These are phyloP conservation scores for Chlamydotis undulata DNA, from an alignment of 2,113 vertebrate species.

Conservation along the genomic window DNA sequence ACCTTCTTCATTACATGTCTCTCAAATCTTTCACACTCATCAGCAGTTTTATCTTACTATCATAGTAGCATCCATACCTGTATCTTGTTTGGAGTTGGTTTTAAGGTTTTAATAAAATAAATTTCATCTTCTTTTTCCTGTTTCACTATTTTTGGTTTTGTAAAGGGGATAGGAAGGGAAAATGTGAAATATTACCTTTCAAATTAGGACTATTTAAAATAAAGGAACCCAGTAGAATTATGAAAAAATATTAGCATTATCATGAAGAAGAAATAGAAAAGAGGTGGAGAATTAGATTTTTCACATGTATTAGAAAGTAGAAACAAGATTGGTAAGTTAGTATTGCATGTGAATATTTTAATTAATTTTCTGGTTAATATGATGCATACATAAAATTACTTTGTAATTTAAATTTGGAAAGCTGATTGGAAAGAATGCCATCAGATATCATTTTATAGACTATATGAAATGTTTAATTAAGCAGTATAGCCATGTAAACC, in stretches of 20 bases:
- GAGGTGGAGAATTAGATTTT: not conserved
- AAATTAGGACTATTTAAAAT: not conserved
- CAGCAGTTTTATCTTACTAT: not conserved
- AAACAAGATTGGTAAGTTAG: not conserved
- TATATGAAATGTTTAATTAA: constrained; percentile 51
- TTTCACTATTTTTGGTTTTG: not conserved
- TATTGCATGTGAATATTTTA: not conserved
- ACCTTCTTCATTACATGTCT: not conserved
- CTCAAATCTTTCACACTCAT: not conserved
- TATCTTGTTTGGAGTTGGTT: not conserved
- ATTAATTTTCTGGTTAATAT: not conserved
- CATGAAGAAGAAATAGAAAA: not conserved
- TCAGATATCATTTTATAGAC: constrained; percentile 8
- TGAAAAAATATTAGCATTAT: not conserved
- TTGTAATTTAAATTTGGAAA: not conserved
- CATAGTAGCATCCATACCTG: not conserved
- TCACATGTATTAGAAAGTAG: not conserved
- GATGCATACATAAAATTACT: not conserved
- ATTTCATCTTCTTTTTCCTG: not conserved
- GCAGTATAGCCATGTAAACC: constrained; percentile 17
- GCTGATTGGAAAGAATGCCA: not conserved
- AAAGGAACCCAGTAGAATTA: not conserved
- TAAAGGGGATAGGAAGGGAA: not conserved
- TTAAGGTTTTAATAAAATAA: not conserved
- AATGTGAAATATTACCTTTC: not conserved